These are phyloP conservation scores for Hipposideros armiger DNA, from an alignment of 2,113 vertebrate species.

Conservation along the genomic window DNA sequence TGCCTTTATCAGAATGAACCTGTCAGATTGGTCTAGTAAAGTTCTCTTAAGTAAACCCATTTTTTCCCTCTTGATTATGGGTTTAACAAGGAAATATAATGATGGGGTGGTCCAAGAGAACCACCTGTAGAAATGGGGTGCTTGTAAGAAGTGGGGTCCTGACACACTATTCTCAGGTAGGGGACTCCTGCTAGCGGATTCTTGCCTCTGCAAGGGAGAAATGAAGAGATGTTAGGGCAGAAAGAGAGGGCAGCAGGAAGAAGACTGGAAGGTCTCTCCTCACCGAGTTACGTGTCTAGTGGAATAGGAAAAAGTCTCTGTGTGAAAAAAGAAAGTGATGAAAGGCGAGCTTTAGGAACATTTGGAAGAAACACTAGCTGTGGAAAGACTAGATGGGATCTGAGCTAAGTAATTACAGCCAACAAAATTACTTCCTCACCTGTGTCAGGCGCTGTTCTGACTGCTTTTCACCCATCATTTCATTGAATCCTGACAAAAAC, in stretches of 20 bases:
- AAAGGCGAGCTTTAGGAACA: not conserved
- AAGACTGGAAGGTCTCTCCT: not conserved
- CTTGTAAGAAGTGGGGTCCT: not conserved
- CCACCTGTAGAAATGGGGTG: not conserved
- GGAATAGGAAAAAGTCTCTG: no score
- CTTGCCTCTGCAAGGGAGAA: not conserved
- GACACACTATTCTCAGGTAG: no score
- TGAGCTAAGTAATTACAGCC: not conserved
- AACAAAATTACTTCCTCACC: rapidly evolving
- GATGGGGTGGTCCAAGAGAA: not conserved
- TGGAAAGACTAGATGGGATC: not conserved
- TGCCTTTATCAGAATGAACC: not conserved
- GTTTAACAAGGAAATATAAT: not conserved
- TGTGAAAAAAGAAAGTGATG: not conserved
- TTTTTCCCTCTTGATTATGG: not conserved
- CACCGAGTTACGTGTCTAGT: not conserved
- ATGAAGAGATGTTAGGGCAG: not conserved
- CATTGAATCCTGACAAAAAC: not conserved
- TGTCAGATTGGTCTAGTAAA: not conserved
- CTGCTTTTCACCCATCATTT: not conserved
- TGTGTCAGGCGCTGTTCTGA: rapidly evolving
- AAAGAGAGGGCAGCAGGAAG: not conserved
- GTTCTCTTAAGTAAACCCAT: not conserved
- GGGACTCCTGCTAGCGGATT: no score
- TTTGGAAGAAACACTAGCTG: not conserved